phyloP scores from a whole-genome alignment of 2,888 invertebrate species.

The Onthophagus sagittarius region DNA sequence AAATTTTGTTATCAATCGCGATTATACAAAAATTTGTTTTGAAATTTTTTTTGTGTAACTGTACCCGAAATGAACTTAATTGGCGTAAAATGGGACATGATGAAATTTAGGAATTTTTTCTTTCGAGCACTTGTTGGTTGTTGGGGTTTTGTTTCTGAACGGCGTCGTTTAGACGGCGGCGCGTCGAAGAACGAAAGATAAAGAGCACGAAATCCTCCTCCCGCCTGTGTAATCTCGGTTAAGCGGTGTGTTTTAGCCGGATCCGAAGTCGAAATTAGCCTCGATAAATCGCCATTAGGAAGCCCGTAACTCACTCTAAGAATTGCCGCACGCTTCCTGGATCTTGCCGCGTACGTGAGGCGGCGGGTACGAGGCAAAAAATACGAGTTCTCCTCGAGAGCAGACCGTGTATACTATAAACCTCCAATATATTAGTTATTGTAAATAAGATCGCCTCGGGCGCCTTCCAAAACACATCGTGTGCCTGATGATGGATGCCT shows the following conservation, averaged over 20 bases:
- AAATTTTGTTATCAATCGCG: neutral
- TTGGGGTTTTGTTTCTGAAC: neutral
- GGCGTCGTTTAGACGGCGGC: neutral
- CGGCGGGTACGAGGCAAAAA: neutral
- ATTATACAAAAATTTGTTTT: neutral
- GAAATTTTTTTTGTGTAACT: neutral
- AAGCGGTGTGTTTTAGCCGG: neutral
- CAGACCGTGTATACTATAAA: neutral
- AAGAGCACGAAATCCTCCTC: neutral
- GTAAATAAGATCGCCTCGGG: slow-evolving; percentile 3
- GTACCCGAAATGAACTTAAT: neutral
- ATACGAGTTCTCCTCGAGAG: neutral
- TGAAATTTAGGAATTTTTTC: neutral
- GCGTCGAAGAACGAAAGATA: neutral
- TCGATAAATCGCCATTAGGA: slow-evolving; percentile 1
- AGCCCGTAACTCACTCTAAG: neutral
- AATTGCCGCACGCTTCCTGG: neutral
- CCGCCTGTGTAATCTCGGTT: neutral
- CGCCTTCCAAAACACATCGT: neutral
- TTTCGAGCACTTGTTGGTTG: no score
- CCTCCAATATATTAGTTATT: slow-evolving; percentile 10
- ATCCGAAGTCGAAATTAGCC: slow-evolving; percentile 1
- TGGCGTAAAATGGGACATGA: neutral
- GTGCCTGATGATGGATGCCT: neutral
- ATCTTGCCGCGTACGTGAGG: neutral